Percentiles rank a stretch among this genome's conserved stretches.
These are phyloP conservation scores for Microctenopoma lineatum DNA, from an alignment of 2,797 vertebrate genomes.

Conservation along the genomic window DNA sequence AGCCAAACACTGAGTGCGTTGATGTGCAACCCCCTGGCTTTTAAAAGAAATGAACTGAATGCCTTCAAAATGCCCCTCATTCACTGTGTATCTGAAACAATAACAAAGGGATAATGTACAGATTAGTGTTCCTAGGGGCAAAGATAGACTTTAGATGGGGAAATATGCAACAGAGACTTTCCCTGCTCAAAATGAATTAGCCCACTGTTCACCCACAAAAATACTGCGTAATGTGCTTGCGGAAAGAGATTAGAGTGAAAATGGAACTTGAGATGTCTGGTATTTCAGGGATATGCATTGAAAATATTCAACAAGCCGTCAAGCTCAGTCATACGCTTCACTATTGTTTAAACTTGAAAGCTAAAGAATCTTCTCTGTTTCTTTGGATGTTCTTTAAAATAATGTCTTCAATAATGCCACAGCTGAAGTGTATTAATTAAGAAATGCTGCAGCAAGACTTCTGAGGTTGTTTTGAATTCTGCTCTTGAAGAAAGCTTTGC, in stretches of 20 bases:
- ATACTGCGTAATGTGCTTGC: slow-evolving; percentile 68
- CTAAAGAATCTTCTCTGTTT: slow-evolving; percentile 24
- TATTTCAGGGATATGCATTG: slow-evolving; percentile 66
- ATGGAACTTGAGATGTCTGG: slow-evolving; percentile 75
- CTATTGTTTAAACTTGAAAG: slow-evolving; percentile 47
- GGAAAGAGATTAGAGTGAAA: slow-evolving; percentile 77
- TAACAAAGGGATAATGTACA: slow-evolving; percentile 79
- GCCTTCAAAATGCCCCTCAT: slow-evolving; percentile 71
- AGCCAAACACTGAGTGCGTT: slow-evolving; percentile 60
- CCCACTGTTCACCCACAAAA: slow-evolving; percentile 73
- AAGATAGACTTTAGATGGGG: slow-evolving; percentile 77
- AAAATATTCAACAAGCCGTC: slow-evolving; percentile 66
- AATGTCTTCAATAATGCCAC: slow-evolving; percentile 32
- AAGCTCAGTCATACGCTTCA: slow-evolving; percentile 31
- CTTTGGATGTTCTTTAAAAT: slow-evolving; percentile 40
- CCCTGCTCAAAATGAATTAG: slow-evolving; percentile 77
- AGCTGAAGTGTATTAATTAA: slow-evolving; percentile 57
- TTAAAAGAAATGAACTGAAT: slow-evolving; percentile 71
- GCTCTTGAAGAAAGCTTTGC: slow-evolving; percentile 42
- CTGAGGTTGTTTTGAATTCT: slow-evolving; percentile 46
- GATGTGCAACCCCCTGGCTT: slow-evolving; percentile 68
- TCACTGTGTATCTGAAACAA: slow-evolving; percentile 75
- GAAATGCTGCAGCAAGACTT: slow-evolving; percentile 38
- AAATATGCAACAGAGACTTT: slow-evolving; percentile 79
- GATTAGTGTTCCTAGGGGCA: slow-evolving; percentile 77